These are phyloP conservation scores for Plebejus melissa DNA, from an alignment of 2,888 invertebrate genomes.

Conservation along the genomic window DNA sequence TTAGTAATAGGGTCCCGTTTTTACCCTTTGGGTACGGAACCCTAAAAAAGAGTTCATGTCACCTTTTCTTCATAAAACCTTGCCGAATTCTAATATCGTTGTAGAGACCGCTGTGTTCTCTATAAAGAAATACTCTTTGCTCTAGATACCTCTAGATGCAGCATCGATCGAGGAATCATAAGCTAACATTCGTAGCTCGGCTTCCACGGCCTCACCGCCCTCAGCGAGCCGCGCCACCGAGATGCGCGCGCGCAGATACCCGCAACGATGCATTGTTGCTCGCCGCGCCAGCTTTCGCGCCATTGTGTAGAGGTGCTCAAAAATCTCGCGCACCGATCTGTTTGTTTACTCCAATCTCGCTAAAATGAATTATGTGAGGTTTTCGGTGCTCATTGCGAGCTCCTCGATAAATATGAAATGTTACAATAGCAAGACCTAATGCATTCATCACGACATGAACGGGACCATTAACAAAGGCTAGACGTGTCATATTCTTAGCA, in stretches of 20 bases:
- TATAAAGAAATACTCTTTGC: not conserved
- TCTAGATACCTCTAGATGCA: not conserved
- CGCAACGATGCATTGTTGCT: constrained; percentile 70
- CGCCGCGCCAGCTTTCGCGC: constrained; percentile 76
- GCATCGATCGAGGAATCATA: constrained; percentile 25
- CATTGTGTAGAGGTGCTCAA: constrained; percentile 69
- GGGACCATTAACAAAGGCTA: not conserved
- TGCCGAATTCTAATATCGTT: not conserved
- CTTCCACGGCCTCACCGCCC: constrained; percentile 64
- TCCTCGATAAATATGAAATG: constrained; percentile 11
- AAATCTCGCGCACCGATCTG: constrained; percentile 67
- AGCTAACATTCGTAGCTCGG: constrained; percentile 35
- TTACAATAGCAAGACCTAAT: not conserved
- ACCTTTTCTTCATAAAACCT: not conserved
- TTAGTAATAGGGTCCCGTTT: no score
- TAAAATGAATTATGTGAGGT: constrained; percentile 47
- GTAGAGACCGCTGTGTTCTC: not conserved
- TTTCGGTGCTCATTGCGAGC: constrained; percentile 24
- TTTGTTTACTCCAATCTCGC: constrained; percentile 67
- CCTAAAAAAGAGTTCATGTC: not conserved
- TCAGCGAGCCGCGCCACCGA: constrained; percentile 71
- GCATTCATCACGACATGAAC: not conserved
- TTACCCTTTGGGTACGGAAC: no score
- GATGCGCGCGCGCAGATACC: constrained; percentile 69
- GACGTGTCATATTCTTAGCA: not conserved